Conservation (phyloP, 1,140 invertebrate genomes). For the Anthonomus grandis region DNA sequence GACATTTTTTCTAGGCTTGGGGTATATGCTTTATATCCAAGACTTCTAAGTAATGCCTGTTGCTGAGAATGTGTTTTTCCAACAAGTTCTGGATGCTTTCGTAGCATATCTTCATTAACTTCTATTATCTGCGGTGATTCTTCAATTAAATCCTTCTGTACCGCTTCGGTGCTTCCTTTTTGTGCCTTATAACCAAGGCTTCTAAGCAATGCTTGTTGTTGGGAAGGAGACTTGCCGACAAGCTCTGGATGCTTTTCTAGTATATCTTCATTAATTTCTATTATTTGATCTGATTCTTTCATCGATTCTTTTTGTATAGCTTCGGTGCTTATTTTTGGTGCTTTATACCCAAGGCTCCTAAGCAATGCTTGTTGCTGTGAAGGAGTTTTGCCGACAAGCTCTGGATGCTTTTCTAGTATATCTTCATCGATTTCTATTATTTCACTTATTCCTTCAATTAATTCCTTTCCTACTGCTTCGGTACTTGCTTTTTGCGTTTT, state of each 20-base stretch:
- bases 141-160: not conserved
- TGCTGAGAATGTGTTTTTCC: conserved; percentile 5
- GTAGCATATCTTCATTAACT: not conserved
- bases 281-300: not conserved
- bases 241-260: not conserved
- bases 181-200: no score
- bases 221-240: not conserved
- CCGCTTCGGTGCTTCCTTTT: not conserved
- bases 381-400: not conserved
- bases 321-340: no score
- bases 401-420: conserved; percentile 4
- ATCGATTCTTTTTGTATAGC: not conserved
- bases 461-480: not conserved
- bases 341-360: not conserved
- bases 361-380: conserved; percentile 1
- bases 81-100: conserved; percentile 11
- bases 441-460: not conserved
- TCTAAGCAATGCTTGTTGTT: conserved; percentile 3
- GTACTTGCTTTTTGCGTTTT: not conserved
- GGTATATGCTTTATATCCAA: not conserved
- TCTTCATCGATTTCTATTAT: not conserved
- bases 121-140: not conserved
- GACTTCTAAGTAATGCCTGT: not conserved
- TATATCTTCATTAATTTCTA: not conserved
- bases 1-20: not conserved